Base-by-base conservation (phyloP, 2,888 invertebrate species). In the Scaptomyza tumidula region DNA sequence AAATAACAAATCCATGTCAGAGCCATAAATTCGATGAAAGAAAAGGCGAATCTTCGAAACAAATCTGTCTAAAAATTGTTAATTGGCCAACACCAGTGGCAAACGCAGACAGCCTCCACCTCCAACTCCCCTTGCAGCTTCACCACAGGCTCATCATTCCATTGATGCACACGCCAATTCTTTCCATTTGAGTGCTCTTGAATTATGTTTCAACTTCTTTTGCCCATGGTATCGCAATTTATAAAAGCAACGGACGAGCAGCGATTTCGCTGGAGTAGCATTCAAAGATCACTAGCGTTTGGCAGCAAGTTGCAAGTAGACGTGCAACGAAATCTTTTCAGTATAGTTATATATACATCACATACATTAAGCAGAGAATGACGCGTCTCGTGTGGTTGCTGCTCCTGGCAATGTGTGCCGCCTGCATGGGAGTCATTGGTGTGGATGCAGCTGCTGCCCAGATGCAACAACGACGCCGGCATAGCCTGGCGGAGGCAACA, bases 1-100 rank as follows among this genome's bases (percentile, higher is more conserved):
- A 90, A 86, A 63, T 85, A 90, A 88, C 75, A 75, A 80, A 90
- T 89, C 89, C 90, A 91, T 90, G 90, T 90, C 90, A 89, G 90
- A 64, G 55, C 55, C 59, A 54, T 60, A 68, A 48, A 61, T 31
- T 29, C 48, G 56, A 69, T 77, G 57, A 56, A 61, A 66, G 58
- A 72, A 70, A 68, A 76, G 58, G 43, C 63, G 10, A 50, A 35
- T 50, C 35, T 50, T 24, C 24, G 35, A 37, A 19, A 27, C 16
- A 49, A 37, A 10, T 24, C 72, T 80, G 62, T 70, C 70, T 68
- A 73, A 78, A 35, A 24, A 50, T 50, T 83, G 67, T 77, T 84
- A 90, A 88, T 85, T 77, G 76, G 53, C 54, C 50, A 59, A 83
- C 54, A 57, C 46, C 33, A 67, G 58, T 50, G 54, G 49, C 65